Base-by-base conservation (phyloP, 2,888 invertebrate species). In the Acronicta alni region DNA sequence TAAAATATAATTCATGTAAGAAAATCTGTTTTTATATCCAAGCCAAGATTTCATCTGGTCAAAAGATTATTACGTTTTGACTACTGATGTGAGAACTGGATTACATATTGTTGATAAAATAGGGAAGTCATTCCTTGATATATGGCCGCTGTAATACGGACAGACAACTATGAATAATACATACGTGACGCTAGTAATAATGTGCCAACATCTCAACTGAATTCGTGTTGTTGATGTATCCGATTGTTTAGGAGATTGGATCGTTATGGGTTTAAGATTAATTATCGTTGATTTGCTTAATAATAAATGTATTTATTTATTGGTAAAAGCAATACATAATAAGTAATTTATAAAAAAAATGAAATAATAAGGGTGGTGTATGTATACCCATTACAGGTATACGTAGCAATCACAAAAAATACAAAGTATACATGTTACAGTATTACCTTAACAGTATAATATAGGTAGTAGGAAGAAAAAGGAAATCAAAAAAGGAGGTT, bases 161-260 rank as follows among this genome's bases (percentile, higher is more conserved):
- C 79, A 82, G 88, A 89, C 86, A 84, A 83, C 81, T 83, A 93
- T 93, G 92, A 93, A 93, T 93, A 92, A 93, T 87, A 88, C 91
- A 92, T 90, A 77, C 74, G 75, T 76, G 81, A 83, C 71, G 81
- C 80, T 69, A 86, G 87, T 84, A 87, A 90, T 92, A 91, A 92
- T 91, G 86, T 81, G 83, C 77, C 77, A 83, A 84, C 83, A 81
- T 84, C 79, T 79, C 72, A 70, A 72, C 75, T 77, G 86, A 85
- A 88, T 88, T 82, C 75, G 73, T 79, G 77, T 65, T 68, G 70
- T 78, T 79, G 83, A 79, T 81, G 70, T 71, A 67, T 68, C 54
- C 16, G 71, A 68, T 67, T 44, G 35, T 14, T 30, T 39, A 23
- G 14, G 18, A 64, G 32, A 43, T 39, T 37, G 32, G 17, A 64